Conservation (phyloP, 2,888 invertebrate species). For the Druceiella hillmani region DNA sequence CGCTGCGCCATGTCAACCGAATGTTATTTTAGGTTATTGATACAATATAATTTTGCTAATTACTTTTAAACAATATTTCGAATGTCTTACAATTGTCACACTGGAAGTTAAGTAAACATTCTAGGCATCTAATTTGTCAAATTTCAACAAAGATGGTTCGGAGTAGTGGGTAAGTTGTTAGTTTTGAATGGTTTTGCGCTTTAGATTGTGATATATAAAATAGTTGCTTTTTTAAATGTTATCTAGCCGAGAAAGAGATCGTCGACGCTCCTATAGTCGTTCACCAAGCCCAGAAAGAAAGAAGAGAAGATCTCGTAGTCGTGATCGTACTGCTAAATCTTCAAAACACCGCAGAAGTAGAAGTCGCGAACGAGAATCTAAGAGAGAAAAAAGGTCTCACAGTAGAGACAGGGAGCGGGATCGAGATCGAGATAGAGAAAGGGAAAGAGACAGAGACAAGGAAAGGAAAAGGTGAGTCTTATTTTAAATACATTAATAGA, state of each 20-base stretch:
- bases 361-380: slow-evolving; percentile 59
- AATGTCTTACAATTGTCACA: too few species aligned
- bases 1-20: too few species aligned
- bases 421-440: slow-evolving; percentile 30
- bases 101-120: too few species aligned
- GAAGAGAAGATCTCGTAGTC: slow-evolving; percentile 46
- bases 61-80: too few species aligned
- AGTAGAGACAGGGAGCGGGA: slow-evolving; percentile 42
- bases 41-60: too few species aligned
- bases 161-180: too few species aligned
- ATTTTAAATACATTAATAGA: slow-evolving; percentile 10
- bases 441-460: slow-evolving; percentile 28
- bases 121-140: too few species aligned
- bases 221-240: too few species aligned
- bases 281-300: slow-evolving; percentile 52
- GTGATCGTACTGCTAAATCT: slow-evolving; percentile 55
- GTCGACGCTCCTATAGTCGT: slow-evolving; percentile 56
- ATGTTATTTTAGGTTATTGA: too few species aligned
- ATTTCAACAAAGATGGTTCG: too few species aligned
- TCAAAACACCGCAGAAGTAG: slow-evolving; percentile 60
- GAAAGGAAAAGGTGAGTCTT: slow-evolving; percentile 44
- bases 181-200: too few species aligned
- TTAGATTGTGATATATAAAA: too few species aligned
- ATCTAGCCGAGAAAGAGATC: slow-evolving; percentile 39
- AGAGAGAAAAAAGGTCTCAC: slow-evolving; percentile 39